Evolutionary conservation across 2,113 vertebrate genomes (phyloP).

Genomic region (Peromyscus polionotus): DNA sequence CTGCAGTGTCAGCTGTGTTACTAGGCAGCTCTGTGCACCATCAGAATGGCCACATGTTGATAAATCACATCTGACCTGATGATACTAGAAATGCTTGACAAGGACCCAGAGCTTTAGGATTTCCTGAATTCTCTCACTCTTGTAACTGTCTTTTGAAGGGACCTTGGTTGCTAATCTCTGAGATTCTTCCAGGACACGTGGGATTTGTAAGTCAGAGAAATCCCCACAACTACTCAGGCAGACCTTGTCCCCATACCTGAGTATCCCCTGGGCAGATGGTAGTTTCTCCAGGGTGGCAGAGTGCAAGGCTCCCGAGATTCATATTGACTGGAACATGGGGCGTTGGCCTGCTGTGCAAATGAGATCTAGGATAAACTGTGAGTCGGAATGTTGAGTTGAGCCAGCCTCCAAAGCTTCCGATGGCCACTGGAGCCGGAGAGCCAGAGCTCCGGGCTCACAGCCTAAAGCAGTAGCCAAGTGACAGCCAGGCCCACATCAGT

Average conservation of each 20-base stretch:
- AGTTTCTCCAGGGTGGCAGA: background rate
- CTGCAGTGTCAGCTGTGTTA: conserved; percentile 1
- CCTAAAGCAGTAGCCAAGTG: background rate
- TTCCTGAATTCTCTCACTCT: background rate
- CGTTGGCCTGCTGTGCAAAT: background rate
- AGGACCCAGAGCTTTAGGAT: conserved; percentile 4
- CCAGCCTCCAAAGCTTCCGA: background rate
- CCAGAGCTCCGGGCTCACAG: background rate
- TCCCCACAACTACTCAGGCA: background rate
- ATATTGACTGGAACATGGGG: background rate
- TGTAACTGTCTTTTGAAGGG: background rate
- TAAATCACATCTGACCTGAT: background rate
- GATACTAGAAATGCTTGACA: background rate
- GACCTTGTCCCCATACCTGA: background rate
- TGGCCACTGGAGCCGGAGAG: background rate
- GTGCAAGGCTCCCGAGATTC: background rate
- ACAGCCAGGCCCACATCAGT: background rate
- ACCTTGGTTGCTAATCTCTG: background rate
- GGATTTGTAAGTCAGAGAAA: background rate
- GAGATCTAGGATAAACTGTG: background rate
- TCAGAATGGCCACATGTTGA: background rate
- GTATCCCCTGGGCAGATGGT: background rate
- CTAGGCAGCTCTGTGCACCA: conserved; percentile 47
- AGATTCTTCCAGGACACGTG: background rate
- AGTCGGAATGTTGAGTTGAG: background rate